phyloP scores from a whole-genome alignment of 1,140 invertebrate genomes.

The Drosophila ananassae region DNA sequence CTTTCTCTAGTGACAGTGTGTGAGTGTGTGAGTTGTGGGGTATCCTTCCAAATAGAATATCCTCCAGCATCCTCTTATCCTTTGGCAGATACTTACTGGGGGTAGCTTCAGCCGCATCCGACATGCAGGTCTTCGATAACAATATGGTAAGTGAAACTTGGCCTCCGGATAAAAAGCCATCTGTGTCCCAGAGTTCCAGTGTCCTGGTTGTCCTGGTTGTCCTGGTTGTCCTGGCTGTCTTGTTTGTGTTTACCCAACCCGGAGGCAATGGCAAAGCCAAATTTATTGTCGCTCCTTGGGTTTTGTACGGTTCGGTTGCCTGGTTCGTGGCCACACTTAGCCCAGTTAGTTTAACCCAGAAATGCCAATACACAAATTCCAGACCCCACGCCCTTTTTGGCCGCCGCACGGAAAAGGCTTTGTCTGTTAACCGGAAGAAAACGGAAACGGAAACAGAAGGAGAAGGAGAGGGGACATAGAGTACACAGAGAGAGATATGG shows the following conservation, averaged over 20 bases:
- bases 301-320: background rate
- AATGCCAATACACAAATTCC: conserved; percentile 61
- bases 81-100: background rate
- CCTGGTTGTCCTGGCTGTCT: background rate
- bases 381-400: conserved; percentile 51
- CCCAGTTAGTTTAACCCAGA: conserved; percentile 72
- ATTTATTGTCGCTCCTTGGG: conserved; percentile 39
- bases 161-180: conserved; percentile 10
- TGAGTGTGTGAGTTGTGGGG: conserved; percentile 8
- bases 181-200: conserved; percentile 1
- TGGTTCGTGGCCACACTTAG: conserved; percentile 38
- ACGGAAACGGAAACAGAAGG: background rate
- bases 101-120: conserved; percentile 29
- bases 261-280: conserved; percentile 17
- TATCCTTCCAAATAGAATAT: background rate
- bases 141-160: conserved; percentile 70
- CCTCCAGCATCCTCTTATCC: background rate
- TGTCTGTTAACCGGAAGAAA: conserved; percentile 23
- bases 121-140: conserved; percentile 82
- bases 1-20: conserved; percentile 42
- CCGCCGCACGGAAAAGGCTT: conserved; percentile 20
- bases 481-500: background rate
- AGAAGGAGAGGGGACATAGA: background rate
- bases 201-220: background rate
- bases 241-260: conserved; percentile 12